These are phyloP conservation scores for Vanessa tameamea DNA, from an alignment of 1,140 invertebrate genomes.

Conservation along the genomic window DNA sequence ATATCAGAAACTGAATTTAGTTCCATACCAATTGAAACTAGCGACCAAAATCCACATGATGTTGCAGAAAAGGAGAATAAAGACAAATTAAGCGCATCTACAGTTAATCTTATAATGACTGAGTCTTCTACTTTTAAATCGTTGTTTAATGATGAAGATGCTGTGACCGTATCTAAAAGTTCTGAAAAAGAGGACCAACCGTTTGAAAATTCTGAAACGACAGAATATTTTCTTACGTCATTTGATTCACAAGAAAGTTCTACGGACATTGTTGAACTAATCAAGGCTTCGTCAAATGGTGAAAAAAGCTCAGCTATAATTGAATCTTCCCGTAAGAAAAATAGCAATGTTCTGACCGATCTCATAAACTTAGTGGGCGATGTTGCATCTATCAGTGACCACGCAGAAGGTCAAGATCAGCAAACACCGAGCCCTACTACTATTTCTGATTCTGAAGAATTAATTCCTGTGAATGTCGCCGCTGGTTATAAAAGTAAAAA, in stretches of 20 bases:
- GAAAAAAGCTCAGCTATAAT: constrained; percentile 67
- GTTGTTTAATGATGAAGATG: constrained; percentile 47
- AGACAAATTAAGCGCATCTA: constrained; percentile 50
- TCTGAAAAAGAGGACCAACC: constrained; percentile 45
- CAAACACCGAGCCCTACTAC: constrained; percentile 45
- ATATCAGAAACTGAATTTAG: constrained; percentile 67
- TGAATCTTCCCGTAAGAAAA: constrained; percentile 50
- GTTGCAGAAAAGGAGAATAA: constrained; percentile 52
- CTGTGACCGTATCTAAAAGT: constrained; percentile 45
- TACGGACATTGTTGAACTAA: constrained; percentile 61
- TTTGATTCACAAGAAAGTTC: constrained; percentile 62
- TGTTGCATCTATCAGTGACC: constrained; percentile 74
- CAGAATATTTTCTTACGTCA: constrained; percentile 62
- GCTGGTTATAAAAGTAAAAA: constrained; percentile 74
- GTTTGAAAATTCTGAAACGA: constrained; percentile 65
- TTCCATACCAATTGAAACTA: constrained; percentile 70
- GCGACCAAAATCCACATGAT: constrained; percentile 73
- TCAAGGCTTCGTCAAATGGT: constrained; percentile 59
- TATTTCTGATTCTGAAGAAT: constrained; percentile 70
- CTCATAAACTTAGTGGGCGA: constrained; percentile 76
- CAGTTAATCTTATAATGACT: constrained; percentile 35
- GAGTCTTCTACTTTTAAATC: constrained; percentile 45
- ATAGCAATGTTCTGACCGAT: constrained; percentile 68
- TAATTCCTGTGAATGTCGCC: constrained; percentile 65
- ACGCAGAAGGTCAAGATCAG: constrained; percentile 52